These are phyloP conservation scores for Lacerta viridis DNA, from an alignment of 2,797 vertebrate genomes.

Conservation along the genomic window DNA sequence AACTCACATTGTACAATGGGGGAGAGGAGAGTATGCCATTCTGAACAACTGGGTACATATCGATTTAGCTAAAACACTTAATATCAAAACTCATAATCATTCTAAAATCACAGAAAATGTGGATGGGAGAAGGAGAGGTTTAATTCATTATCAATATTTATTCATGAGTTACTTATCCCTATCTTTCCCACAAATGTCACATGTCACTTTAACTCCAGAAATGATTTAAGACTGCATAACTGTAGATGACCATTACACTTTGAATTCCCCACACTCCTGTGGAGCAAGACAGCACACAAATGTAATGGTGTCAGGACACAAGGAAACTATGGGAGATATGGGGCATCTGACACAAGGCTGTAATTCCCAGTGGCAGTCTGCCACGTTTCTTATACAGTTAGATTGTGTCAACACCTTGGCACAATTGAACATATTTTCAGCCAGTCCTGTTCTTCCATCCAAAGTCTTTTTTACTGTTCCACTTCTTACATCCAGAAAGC, in stretches of 20 bases:
- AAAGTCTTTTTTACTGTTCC: background rate
- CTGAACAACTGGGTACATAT: background rate
- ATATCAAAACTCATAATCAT: background rate
- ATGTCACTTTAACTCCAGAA: background rate
- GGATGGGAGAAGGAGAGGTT: background rate
- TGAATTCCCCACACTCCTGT: too few species aligned
- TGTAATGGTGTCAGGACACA: background rate
- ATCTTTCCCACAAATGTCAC: background rate
- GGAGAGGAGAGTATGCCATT: background rate
- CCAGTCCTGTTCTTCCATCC: background rate
- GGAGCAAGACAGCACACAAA: background rate
- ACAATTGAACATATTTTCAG: background rate
- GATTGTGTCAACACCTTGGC: background rate
- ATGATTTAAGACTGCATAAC: background rate
- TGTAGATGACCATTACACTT: background rate
- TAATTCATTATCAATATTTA: background rate
- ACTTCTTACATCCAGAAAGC: background rate
- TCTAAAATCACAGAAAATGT: rapidly evolving
- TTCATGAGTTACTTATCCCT: background rate
- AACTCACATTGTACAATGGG: background rate
- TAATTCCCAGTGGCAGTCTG: background rate
- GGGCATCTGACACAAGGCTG: background rate
- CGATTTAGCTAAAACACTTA: background rate
- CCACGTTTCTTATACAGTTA: background rate
- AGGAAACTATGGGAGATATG: background rate